Conservation (phyloP, 2,888 invertebrate genomes). For the Folsomia candida region DNA sequence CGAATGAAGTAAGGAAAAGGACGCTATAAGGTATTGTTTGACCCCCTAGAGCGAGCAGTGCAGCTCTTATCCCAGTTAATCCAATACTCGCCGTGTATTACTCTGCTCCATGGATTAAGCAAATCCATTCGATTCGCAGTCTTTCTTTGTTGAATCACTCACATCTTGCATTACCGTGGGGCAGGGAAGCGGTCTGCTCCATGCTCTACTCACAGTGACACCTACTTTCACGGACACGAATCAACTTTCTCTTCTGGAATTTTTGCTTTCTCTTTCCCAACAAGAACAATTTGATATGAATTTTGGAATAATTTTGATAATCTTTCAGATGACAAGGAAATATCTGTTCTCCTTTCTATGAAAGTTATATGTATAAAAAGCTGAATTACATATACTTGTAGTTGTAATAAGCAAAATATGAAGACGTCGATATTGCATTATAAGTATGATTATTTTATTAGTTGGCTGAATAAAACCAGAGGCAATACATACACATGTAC, state of each 20-base stretch:
- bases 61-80: not conserved
- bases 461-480: too few relatives aligned
- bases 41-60: not conserved
- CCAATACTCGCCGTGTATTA: not conserved
- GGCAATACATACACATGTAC: too few relatives aligned
- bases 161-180: not conserved
- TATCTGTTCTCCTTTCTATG: too few relatives aligned
- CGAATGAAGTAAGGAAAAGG: too few relatives aligned
- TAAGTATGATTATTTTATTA: too few relatives aligned
- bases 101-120: not conserved
- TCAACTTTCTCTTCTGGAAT: not conserved
- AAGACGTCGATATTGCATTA: too few relatives aligned
- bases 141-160: not conserved
- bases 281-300: not conserved
- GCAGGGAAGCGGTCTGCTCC: not conserved
- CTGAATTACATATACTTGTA: too few relatives aligned
- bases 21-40: too few relatives aligned
- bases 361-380: too few relatives aligned
- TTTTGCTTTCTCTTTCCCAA: not conserved
- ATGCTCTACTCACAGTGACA: not conserved
- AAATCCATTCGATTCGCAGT: not conserved
- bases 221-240: not conserved
- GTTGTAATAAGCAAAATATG: too few relatives aligned
- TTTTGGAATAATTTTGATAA: too few relatives aligned
- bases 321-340: too few relatives aligned